Evolutionary conservation across 2,888 invertebrate genomes (phyloP), one percentile per base, ranked within the genome.

Genomic region (Deilephila elpenor): DNA sequence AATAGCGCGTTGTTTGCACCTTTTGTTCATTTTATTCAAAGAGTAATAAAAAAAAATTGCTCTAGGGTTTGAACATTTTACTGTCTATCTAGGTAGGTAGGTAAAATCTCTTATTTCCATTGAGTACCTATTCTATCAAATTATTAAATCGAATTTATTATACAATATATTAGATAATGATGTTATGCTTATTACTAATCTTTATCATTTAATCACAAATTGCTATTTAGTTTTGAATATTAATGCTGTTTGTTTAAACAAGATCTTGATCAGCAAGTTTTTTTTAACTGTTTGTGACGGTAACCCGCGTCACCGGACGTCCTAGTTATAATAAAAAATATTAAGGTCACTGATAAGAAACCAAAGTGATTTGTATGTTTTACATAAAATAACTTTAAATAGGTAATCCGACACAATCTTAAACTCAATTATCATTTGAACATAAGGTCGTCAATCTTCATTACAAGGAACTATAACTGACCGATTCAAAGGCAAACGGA

Each of bases 311-410:
- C 64, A 67, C 64, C 64, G 64, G 44, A 51, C 20, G 44, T 67
- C 64, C 64, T 67, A 67, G 25, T 17, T 25, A 14, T 29, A 60
- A 17, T 8, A 29, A 25, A 20, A 67, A 67, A 51, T 44, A 25
- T 51, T 37, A 44, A 20, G n/a, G 20, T 8, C 25, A 67, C 67
- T 67, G 67, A 67, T 67, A 51, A 67, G 14, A 67, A 67, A 20
- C 20, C n/a, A 53, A 53, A 67, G 25, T 44, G 5, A 51, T 67
- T 51, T 6, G 14, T 6, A 64, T 44, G 20, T 37, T 34, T 5
- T 64, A 51, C 25, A 17, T 67, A 25, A 67, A 44, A 17, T 5
- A 20, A 37, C 37, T 64, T 5, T 17, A 25, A 51, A 51, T 51
- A 6, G 17, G 56, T 56, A n/a, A 1, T n/a, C 19, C 3, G 19